These are phyloP conservation scores for Drosophila gaucha DNA, from an alignment of 2,888 invertebrate species.

Conservation along the genomic window DNA sequence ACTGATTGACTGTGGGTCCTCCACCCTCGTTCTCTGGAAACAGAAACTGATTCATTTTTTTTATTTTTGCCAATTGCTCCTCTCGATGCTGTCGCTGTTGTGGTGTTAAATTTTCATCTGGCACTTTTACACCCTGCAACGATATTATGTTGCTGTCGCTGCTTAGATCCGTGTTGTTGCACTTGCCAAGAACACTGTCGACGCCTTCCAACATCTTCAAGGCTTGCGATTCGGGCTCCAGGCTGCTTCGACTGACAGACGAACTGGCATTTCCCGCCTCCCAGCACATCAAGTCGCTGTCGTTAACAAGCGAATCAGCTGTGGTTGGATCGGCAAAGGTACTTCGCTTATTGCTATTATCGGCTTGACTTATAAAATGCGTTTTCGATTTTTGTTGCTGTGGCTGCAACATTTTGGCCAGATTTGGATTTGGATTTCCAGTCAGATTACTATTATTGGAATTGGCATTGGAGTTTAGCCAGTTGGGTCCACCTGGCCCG, in stretches of 20 bases:
- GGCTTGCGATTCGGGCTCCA: constrained; percentile 63
- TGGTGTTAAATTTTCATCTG: constrained; percentile 97
- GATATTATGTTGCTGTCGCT: constrained; percentile 86
- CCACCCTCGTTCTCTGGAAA: constrained; percentile 90
- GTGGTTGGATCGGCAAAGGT: constrained; percentile 41
- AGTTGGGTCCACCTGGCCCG: constrained; percentile 21
- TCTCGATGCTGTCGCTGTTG: constrained; percentile 97
- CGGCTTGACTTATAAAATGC: constrained; percentile 47
- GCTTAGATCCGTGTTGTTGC: constrained; percentile 10
- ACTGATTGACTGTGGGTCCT: constrained; percentile 15
- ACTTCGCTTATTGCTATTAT: constrained; percentile 47
- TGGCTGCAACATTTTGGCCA: constrained; percentile 42
- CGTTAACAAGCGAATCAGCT: constrained; percentile 69
- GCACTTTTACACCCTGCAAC: constrained; percentile 93
- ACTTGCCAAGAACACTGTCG: constrained; percentile 58
- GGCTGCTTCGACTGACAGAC: constrained; percentile 66
- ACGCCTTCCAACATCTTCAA: constrained; percentile 64
- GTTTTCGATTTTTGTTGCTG: constrained; percentile 37
- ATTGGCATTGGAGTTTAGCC: constrained; percentile 31
- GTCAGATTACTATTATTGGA: constrained; percentile 13
- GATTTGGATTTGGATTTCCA: constrained; percentile 30
- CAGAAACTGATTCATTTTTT: constrained; percentile 95
- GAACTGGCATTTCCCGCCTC: constrained; percentile 85
- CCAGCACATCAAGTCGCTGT: constrained; percentile 86
- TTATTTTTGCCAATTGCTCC: constrained; percentile 94